These are phyloP conservation scores for Andricus grossulariae DNA, from an alignment of 1,140 invertebrate genomes.

Conservation along the genomic window DNA sequence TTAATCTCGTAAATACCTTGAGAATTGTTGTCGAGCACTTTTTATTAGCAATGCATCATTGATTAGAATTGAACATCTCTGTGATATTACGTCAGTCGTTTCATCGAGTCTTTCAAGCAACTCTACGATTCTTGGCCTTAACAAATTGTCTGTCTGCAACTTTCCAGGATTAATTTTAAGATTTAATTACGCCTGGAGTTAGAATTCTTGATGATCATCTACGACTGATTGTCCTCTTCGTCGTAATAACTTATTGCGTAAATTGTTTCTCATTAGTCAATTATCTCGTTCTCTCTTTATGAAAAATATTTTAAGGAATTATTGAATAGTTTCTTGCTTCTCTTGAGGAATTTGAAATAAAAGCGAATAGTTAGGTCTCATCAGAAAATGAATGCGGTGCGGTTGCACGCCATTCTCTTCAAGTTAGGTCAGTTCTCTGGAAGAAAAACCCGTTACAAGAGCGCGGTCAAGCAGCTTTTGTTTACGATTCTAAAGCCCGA, in stretches of 20 bases:
- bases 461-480: conserved; percentile 17
- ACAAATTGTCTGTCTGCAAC: not conserved
- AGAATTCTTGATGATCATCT: not conserved
- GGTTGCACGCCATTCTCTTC: not conserved
- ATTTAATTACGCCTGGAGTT: not conserved
- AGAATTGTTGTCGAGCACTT: not conserved
- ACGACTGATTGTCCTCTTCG: not conserved
- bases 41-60: not conserved
- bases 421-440: conserved; percentile 27
- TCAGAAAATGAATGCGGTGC: not conserved
- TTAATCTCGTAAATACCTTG: not conserved
- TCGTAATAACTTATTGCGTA: no score
- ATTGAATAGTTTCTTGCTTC: no score
- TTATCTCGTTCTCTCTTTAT: no score
- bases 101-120: not conserved
- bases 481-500: conserved; percentile 3
- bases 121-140: not conserved
- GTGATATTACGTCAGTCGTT: not conserved
- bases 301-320: no score
- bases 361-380: no score
- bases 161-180: not conserved
- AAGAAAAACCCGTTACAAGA: conserved; percentile 15
- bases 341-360: no score
- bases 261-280: no score
- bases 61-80: not conserved